Evolutionary conservation across 2,797 vertebrate genomes (phyloP).

Genomic region (Acridotheres tristis): DNA sequence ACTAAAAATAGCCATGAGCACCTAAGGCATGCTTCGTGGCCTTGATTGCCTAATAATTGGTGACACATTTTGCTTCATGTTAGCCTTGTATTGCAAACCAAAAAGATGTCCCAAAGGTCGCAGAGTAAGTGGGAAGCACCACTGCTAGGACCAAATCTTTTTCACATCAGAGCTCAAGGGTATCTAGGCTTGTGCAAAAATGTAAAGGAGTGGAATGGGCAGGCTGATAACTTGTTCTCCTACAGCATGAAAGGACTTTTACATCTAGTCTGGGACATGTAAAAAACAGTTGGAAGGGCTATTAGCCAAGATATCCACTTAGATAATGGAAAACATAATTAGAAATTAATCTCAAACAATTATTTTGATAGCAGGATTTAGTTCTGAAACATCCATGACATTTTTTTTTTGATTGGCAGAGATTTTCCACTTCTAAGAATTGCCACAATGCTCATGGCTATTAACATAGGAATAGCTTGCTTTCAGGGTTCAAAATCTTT

Average conservation of each 20-base stretch:
- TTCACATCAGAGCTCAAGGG: not conserved
- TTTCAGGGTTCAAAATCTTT: not conserved
- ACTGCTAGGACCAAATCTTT: not conserved
- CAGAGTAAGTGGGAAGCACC: not conserved
- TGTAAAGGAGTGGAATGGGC: not conserved
- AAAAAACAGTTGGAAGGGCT: not conserved
- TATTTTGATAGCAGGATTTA: not conserved
- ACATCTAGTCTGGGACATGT: not conserved
- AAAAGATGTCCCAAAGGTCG: not conserved
- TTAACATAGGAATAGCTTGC: not conserved
- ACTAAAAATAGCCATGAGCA: not conserved
- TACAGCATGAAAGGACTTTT: not conserved
- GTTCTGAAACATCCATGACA: not conserved
- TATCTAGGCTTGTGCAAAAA: not conserved
- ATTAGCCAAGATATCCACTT: not conserved
- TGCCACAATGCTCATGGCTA: accelerated
- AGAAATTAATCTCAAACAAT: not conserved
- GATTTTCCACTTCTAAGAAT: not conserved
- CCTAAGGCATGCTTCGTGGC: not conserved
- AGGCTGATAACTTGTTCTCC: not conserved
- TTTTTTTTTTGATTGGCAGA: not conserved
- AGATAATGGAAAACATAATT: not conserved
- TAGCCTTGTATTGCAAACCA: not conserved
- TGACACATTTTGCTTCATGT: not conserved
- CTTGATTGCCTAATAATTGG: not conserved